Percentiles rank a stretch among this genome's conserved stretches.
Conservation (phyloP, 2,113 vertebrate genomes). For the Ochotona curzoniae region DNA sequence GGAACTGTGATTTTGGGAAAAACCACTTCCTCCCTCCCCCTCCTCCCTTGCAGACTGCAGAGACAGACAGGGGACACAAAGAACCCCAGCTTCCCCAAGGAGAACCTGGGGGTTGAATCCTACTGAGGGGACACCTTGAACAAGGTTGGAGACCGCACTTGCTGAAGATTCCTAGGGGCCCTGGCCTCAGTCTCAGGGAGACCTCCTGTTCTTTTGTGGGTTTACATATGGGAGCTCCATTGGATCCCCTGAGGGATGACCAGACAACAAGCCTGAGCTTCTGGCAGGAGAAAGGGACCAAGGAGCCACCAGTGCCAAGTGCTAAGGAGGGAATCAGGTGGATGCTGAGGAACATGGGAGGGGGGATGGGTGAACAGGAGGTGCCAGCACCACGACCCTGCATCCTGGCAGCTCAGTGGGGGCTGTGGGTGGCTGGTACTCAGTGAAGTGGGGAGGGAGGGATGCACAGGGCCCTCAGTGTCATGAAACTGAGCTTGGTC, state of each 20-base stretch:
- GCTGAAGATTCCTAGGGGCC: neutral
- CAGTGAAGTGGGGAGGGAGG: neutral
- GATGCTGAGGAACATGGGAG: neutral
- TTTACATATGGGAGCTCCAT: neutral
- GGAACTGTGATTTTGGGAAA: neutral
- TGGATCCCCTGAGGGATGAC: neutral
- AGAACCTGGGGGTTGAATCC: neutral
- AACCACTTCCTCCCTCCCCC: too few relatives aligned
- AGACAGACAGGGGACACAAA: neutral
- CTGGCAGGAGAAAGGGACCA: neutral
- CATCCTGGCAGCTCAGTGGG: neutral
- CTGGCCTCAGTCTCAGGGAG: neutral
- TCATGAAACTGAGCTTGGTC: neutral
- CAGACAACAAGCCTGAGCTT: neutral
- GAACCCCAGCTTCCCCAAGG: neutral
- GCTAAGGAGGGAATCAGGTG: too few relatives aligned
- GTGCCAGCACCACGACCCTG: neutral
- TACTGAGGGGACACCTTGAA: accelerated
- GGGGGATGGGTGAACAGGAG: too few relatives aligned
- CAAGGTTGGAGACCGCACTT: neutral
- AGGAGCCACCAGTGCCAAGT: neutral
- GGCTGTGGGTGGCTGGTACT: too few relatives aligned
- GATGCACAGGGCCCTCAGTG: neutral
- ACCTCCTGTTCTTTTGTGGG: neutral
- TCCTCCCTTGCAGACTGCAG: neutral